Evolutionary conservation across 2,113 vertebrate species (phyloP), one percentile per base, ranked within the genome.

Genomic region (Paradoxurus hermaphroditus): DNA sequence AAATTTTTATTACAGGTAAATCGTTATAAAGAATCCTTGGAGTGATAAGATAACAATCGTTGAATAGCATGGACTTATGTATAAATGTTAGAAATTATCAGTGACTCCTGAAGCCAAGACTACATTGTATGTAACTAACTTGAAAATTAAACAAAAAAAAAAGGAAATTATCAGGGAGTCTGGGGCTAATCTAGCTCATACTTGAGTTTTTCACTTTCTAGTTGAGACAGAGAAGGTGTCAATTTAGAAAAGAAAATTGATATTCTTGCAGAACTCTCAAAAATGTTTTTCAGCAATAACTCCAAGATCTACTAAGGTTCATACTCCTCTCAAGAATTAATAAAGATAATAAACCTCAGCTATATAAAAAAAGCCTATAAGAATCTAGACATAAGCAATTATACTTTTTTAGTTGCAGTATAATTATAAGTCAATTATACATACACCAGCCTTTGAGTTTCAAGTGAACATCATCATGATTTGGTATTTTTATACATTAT

Each of bases 201-300:
- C 14, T 92, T 27, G 29, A 79, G 31, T 23, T 23, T 85, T 86
- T 7, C 2, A 67, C 29, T 75, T 88, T 91, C 36, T 81, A 31
- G 10, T 39, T 88, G 36, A 90, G 34, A 73, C 63, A 11, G 12
- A 49, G 16, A 91, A 85, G 51, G 15, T 41, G 27, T 59, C 27
- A 81, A 51, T 12, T 81, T 84, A 94, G 68, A 87, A 59, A 78
- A 94, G 34, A 94, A 93, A 94, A 86, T 68, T 10, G 70, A 73
- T 70, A 5, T 4, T 49, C 49, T 85, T 93, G 14, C 46, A 88
- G 31, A 95, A 36, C 27, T 95, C 49, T 90, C 31, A 72, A 88
- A 93, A 82, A 83, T 72, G 1, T 82, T 77, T 82, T 89, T 89
- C 41, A 87, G 3, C 15, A 79, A 23, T 85, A 14, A 85, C 39